phyloP scores from a whole-genome alignment of 1,140 invertebrate genomes.

The Zaprionus inermis region DNA sequence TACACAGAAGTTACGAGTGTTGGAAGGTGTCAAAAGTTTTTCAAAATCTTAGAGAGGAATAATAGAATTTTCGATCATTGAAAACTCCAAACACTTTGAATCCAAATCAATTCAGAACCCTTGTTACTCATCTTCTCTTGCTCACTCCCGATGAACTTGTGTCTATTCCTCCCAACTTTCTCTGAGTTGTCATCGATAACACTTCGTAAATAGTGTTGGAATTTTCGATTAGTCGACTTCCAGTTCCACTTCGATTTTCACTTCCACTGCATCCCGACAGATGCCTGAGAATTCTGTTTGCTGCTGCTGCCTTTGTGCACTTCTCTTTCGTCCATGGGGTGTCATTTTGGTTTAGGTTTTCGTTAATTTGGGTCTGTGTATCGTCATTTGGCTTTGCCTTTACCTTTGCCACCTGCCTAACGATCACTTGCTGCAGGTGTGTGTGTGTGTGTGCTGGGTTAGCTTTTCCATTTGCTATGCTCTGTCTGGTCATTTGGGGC shows the following conservation, averaged over 20 bases:
- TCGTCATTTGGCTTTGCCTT: background rate
- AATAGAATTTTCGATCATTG: too few relatives aligned
- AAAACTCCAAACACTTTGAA: too few relatives aligned
- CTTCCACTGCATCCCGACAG: background rate
- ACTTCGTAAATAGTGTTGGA: background rate
- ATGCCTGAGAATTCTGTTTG: background rate
- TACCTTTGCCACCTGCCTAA: background rate
- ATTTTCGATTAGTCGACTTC: background rate
- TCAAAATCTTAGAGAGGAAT: too few relatives aligned
- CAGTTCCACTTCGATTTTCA: background rate
- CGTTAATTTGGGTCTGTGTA: background rate
- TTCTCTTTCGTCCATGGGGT: background rate
- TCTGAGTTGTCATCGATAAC: background rate
- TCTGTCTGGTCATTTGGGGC: slow-evolving; percentile 23
- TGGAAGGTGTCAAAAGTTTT: too few relatives aligned
- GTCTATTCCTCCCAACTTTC: background rate
- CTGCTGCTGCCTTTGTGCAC: background rate
- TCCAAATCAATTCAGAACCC: too few relatives aligned
- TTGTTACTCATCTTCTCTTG: too few relatives aligned
- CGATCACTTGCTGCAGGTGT: background rate
- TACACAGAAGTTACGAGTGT: too few relatives aligned
- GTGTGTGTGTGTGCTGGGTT: background rate
- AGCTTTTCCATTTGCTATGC: background rate
- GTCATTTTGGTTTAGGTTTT: background rate
- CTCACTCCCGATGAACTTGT: too few relatives aligned